Conservation (phyloP, 2,797 vertebrate genomes). For the Poeciliopsis gracilis region DNA sequence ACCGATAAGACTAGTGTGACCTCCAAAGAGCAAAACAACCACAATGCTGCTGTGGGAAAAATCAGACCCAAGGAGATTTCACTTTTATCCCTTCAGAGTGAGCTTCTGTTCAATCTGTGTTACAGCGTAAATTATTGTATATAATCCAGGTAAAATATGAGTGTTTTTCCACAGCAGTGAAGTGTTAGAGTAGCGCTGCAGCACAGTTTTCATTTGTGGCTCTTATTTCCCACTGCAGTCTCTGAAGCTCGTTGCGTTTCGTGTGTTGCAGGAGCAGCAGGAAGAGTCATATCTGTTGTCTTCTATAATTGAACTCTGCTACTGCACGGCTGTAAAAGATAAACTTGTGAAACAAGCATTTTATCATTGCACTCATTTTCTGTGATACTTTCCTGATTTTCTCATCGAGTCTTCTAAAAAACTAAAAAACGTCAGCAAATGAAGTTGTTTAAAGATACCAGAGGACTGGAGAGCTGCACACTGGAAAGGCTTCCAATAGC, state of each 20-base stretch:
- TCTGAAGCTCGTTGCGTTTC: background rate
- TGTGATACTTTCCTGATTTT: background rate
- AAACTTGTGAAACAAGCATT: background rate
- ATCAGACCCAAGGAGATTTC: background rate
- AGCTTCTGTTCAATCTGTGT: background rate
- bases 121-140: background rate
- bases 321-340: background rate
- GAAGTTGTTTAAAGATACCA: background rate
- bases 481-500: background rate
- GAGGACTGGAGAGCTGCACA: background rate
- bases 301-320: background rate
- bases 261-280: background rate
- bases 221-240: background rate
- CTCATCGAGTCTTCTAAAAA: background rate
- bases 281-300: background rate
- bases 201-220: background rate
- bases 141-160: background rate
- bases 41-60: slow-evolving; percentile 43
- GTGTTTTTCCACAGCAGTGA: background rate
- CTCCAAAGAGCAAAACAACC: slow-evolving; percentile 53
- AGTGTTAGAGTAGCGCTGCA: background rate
- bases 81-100: background rate
- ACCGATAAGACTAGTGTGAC: slow-evolving; percentile 62
- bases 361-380: background rate
- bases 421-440: background rate